Evolutionary conservation across 2,888 invertebrate species (phyloP), one percentile per base, ranked within the genome.

Genomic region (Rhimphoctona megacephalus): DNA sequence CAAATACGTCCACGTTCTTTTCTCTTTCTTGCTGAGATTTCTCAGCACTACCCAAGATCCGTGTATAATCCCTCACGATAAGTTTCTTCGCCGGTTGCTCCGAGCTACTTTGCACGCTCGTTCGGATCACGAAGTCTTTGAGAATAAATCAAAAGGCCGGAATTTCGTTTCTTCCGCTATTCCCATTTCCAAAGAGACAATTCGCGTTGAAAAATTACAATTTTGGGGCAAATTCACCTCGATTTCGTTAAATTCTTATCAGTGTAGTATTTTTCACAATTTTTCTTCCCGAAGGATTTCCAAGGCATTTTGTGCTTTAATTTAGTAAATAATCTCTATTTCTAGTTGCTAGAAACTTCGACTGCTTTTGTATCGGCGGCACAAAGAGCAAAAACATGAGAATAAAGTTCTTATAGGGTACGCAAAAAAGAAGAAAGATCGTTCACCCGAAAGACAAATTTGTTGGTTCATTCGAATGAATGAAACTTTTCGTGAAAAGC

Each of bases 61-160:
- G 91, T n/a, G n/a, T 91, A 93, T 92, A 92, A 92, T 92, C 91
- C 86, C 87, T 89, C 85, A 80, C 80, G 85, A 90, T 76, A 85
- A 90, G 89, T 90, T 91, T 92, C 90, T 91, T 90, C 85, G 72
- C 66, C 52, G 84, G 81, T 66, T 77, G 66, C 52, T 66, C n/a
- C 43, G 52, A 70, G 69, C 77, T 83, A 79, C 86, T 89, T 87
- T 86, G 87, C 88, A 88, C 76, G 69, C 49, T 46, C 43, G 74
- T 54, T 80, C 74, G 54, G 81, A 66, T 66, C 49, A 77, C 33
- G n/a, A 30, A 39, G 25, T 61, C 61, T 30, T 3, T 17, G 61
- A 17, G 61, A 61, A 61, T 30, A 30, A 30, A 61, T 57, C 30
- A 61, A 57, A 11, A 17, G 61, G 17, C 61, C 30, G 30, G 61